Percentiles rank a stretch among this genome's conserved stretches.
phyloP scores from a whole-genome alignment of 2,888 invertebrate species.

The Raillietiella orientalis region DNA sequence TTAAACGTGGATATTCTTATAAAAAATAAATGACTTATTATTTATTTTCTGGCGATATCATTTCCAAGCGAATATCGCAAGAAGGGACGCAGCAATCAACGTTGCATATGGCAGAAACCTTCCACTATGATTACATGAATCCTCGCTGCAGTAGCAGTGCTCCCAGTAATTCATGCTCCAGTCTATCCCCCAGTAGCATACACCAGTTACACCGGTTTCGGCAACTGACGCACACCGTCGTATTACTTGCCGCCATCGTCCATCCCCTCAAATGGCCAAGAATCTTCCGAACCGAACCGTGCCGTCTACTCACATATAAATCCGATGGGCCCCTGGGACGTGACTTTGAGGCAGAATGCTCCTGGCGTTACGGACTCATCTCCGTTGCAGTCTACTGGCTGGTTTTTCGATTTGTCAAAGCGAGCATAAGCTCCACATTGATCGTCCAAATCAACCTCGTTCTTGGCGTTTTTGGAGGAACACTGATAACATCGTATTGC shows the following conservation, averaged over 20 bases:
- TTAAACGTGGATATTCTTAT: too few species aligned
- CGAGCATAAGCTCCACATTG: constrained; percentile 61
- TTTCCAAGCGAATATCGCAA: too few species aligned
- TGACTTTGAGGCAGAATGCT: constrained; percentile 79
- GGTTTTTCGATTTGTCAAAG: constrained; percentile 53
- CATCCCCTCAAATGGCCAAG: constrained; percentile 83
- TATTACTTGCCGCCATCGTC: constrained; percentile 68
- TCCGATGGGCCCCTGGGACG: constrained; percentile 70
- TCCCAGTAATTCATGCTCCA: constrained; percentile 89
- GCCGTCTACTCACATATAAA: constrained; percentile 60
- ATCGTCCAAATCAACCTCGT: constrained; percentile 42
- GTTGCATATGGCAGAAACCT: too few species aligned
- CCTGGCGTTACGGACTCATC: constrained; percentile 82
- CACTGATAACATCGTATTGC: constrained; percentile 78
- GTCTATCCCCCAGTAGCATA: constrained; percentile 81
- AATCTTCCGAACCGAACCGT: background rate
- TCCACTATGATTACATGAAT: constrained; percentile 62
- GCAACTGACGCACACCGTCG: constrained; percentile 63
- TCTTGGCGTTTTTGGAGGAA: constrained; percentile 50
- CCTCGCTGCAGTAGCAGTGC: constrained; percentile 74
- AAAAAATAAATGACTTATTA: too few species aligned
- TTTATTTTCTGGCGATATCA: too few species aligned
- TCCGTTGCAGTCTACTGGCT: constrained; percentile 69
- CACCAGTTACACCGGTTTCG: constrained; percentile 67
- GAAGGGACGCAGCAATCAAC: too few species aligned